Percentiles rank a stretch among this genome's conserved stretches.
Evolutionary conservation across 2,888 invertebrate species (phyloP).

Genomic region (Sphaerophoria taeniata): DNA sequence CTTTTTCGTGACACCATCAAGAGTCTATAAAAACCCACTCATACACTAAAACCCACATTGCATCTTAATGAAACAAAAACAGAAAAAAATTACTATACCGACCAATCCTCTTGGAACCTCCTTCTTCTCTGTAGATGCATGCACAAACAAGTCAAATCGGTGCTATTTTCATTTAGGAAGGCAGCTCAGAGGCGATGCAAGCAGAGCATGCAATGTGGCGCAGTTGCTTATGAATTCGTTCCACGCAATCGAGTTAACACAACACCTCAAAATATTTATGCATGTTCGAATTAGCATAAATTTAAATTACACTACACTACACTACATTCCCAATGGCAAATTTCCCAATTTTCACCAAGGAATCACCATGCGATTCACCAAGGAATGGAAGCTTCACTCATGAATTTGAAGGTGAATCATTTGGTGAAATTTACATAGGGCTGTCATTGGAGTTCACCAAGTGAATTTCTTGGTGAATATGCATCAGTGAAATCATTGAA

Average conservation of each 20-base stretch:
- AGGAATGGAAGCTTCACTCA: too few relatives aligned
- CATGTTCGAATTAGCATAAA: slow-evolving; percentile 73
- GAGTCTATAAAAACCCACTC: slow-evolving; percentile 56
- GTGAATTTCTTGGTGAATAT: too few relatives aligned
- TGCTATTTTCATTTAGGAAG: slow-evolving; percentile 23
- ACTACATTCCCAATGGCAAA: too few relatives aligned
- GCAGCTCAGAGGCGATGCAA: neutral
- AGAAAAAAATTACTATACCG: neutral
- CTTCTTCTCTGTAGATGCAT: neutral
- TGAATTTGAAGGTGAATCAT: too few relatives aligned
- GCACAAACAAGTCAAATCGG: neutral
- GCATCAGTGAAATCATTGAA: too few relatives aligned
- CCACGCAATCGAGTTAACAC: slow-evolving; percentile 74
- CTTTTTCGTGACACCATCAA: slow-evolving; percentile 42
- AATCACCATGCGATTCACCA: too few relatives aligned
- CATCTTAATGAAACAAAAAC: slow-evolving; percentile 26
- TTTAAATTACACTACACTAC: slow-evolving; percentile 73
- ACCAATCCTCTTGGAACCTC: slow-evolving; percentile 50
- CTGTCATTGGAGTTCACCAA: too few relatives aligned
- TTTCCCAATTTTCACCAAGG: too few relatives aligned
- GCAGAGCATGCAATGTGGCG: neutral
- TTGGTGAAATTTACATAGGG: too few relatives aligned
- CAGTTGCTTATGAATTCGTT: slow-evolving; percentile 70
- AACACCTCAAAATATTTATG: slow-evolving; percentile 74
- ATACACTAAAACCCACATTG: slow-evolving; percentile 52